Evolutionary conservation across 2,888 invertebrate species (phyloP).

Genomic region (Yponomeuta sedellus): DNA sequence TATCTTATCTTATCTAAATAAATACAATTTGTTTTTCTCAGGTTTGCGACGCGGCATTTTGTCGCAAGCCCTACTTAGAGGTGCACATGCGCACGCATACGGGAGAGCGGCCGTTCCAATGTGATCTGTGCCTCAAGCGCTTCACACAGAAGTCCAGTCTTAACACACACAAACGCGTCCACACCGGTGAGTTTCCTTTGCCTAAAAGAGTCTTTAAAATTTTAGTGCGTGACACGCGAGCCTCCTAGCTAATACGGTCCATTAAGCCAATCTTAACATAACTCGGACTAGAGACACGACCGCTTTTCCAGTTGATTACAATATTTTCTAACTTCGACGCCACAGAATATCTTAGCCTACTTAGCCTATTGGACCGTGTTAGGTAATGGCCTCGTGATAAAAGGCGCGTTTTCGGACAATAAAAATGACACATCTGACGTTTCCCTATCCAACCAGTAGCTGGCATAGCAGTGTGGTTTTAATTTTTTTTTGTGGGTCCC

Average conservation of each 20-base stretch:
- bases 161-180: slow-evolving; percentile 87
- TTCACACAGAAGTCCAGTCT: slow-evolving; percentile 88
- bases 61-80: slow-evolving; percentile 87
- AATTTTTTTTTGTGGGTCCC: no score
- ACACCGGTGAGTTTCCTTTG: slow-evolving; percentile 73
- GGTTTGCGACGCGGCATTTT: slow-evolving; percentile 86
- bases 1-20: no score
- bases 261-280: neutral
- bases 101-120: slow-evolving; percentile 84
- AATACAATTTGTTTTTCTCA: slow-evolving; percentile 26
- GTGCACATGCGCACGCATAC: slow-evolving; percentile 89
- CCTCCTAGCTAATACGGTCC: neutral
- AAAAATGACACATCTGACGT: neutral
- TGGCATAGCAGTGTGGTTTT: no score
- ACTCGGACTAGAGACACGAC: no score
- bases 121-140: slow-evolving; percentile 84
- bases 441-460: no score
- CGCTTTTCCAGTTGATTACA: no score
- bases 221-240: neutral
- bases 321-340: neutral
- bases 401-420: neutral
- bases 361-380: neutral
- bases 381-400: neutral
- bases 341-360: neutral
- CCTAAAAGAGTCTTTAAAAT: neutral